Conservation (phyloP, 53 echinoderm and acorn worm species). For the Antedon mediterranea region DNA sequence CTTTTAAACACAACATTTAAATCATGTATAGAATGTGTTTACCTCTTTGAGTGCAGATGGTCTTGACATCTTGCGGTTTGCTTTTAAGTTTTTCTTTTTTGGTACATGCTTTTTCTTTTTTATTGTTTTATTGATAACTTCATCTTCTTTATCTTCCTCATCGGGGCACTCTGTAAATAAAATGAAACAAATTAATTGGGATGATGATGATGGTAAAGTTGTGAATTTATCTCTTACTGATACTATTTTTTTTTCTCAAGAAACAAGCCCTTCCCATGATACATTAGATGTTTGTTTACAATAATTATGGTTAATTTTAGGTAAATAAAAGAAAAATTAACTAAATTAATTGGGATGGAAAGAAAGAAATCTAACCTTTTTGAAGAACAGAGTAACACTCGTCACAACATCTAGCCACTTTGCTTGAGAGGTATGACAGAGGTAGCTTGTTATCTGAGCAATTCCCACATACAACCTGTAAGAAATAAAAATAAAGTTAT, state of each 20-base stretch:
- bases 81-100: neutral
- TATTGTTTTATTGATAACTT: neutral
- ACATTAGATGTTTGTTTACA: too few species aligned
- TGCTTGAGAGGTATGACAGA: conserved; percentile 47
- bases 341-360: too few species aligned
- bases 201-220: too few species aligned
- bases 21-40: too few species aligned
- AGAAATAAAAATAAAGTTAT: neutral
- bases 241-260: too few species aligned
- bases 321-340: too few species aligned
- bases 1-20: too few species aligned
- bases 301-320: too few species aligned
- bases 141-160: neutral
- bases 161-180: neutral
- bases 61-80: neutral
- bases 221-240: too few species aligned
- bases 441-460: conserved; percentile 70
- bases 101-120: neutral
- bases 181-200: too few species aligned
- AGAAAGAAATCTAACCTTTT: conserved; percentile 15
- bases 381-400: conserved; percentile 48
- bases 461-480: conserved; percentile 73
- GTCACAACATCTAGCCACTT: conserved; percentile 67
- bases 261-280: too few species aligned
- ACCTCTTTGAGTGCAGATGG: neutral